Base-by-base conservation (phyloP, 2,797 vertebrate species). In the Coregonus suidteri region DNA sequence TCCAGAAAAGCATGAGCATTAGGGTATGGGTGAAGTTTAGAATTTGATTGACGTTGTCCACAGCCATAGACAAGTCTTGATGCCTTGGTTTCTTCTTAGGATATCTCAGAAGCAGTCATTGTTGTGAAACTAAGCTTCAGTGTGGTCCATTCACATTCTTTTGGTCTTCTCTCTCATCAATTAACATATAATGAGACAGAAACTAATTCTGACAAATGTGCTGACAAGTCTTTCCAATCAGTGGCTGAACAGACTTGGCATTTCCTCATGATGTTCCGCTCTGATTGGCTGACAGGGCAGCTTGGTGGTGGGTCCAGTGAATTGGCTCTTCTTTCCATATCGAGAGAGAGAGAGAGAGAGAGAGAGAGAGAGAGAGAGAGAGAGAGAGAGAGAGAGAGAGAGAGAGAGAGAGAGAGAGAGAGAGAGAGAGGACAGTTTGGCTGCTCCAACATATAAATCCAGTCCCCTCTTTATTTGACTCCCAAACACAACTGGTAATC, bases 181-280 rank as follows among this genome's bases (percentile, higher is more conserved):
- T 88, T 81, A 81, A 82, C 83, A 72, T 72, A n/a, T 76, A 82
- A 74, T 75, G 70, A 76, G 70, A 75, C 70, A 76, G 76, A 80
- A 83, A 74, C 31, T 31, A 70, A 79, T 68, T 80, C 53, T 54
- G 79, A 81, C 73, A 14, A n/a, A 75, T 74, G 71, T 59, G 9
- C 30, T 66, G 64, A 66, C 64, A 34, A n/a, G 73, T 78, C 65
- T 30, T 68, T 30, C 69, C 54, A 65, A 77, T 81, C 52, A 67
- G 68, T 71, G 59, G 71, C 71, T 53, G 67, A 52, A 80, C 59
- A 35, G 31, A 79, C 84, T 80, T 78, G n/a, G 78, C 77, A 75
- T 31, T 65, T 82, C 77, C 20, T 74, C n/a, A 73, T 54, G 53
- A 80, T 47, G 74, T 18, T 74, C 52, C 77, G 64, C 54, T 82